Evolutionary conservation across 2,888 invertebrate species (phyloP).

Genomic region (Eupithecia inturbata): DNA sequence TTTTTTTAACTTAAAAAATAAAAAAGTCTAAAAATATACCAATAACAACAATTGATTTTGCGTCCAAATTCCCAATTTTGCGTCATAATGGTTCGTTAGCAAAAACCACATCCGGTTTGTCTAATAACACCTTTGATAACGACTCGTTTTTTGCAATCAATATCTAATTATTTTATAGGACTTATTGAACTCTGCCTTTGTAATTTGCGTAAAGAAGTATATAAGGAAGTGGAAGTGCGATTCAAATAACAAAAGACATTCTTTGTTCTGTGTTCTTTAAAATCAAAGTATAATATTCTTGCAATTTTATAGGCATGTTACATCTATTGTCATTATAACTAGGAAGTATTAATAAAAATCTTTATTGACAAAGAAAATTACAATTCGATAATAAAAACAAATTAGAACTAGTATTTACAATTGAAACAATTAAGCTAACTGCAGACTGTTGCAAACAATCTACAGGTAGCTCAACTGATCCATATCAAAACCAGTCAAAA

Average conservation of each 20-base stretch:
- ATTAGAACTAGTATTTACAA: too few species aligned
- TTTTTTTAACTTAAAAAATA: neutral
- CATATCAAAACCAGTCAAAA: too few species aligned
- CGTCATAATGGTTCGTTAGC: constrained; percentile 9
- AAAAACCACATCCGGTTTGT: constrained; percentile 40
- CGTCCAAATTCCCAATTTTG: neutral
- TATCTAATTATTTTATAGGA: constrained; percentile 25
- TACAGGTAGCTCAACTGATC: too few species aligned
- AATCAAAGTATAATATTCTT: too few species aligned
- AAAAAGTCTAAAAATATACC: neutral
- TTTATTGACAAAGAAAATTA: too few species aligned
- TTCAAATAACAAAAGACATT: neutral
- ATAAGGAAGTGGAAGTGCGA: constrained; percentile 38
- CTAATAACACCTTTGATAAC: constrained; percentile 21
- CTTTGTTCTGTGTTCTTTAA: too few species aligned
- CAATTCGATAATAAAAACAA: too few species aligned
- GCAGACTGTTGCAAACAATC: too few species aligned
- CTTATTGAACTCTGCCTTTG: constrained; percentile 33
- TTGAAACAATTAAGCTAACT: too few species aligned
- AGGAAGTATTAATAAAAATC: too few species aligned
- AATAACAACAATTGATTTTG: constrained; percentile 5
- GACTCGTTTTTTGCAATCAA: constrained; percentile 27
- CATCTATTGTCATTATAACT: too few species aligned
- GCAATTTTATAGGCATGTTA: neutral
- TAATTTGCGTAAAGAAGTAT: constrained; percentile 31